Base-by-base conservation (phyloP, 1,140 invertebrate species). In the Pissodes strobi region DNA sequence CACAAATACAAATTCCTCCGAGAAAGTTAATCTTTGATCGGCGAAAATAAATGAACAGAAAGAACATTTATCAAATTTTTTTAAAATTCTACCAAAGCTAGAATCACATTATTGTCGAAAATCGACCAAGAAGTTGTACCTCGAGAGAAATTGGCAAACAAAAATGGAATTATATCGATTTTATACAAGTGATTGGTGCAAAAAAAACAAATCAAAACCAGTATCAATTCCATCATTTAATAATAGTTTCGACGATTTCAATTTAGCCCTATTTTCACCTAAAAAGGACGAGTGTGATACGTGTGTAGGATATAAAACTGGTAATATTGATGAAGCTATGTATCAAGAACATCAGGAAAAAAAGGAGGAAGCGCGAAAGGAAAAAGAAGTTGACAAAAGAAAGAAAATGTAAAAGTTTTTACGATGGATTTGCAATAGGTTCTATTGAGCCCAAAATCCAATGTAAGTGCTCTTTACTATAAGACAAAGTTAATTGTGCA, bases 111-210 rank as follows among this genome's bases (percentile, higher is more conserved):
- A n/a, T n/a, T n/a, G n/a, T n/a, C n/a, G n/a, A n/a, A n/a, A n/a
- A n/a, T n/a, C n/a, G n/a, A 66, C 63, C 30, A 52, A 55, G 19
- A 72, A 74, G 62, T 62, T 68, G 52, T 72, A 72, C 64, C 22
- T 72, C 51, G 69, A 75, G 60, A 69, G 67, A 23, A 59, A 63
- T 6, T 71, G 67, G 57, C 59, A 70, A 52, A 66, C 56, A 30
- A 71, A 75, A 69, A 41, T 45, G 22, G 59, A 73, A 55, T 38
- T 73, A 18, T 75, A 72, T 58, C 41, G 30, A 43, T 21, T 69
- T 15, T 74, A 72, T 48, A 61, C 65, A 66, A 45, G 70, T 45
- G 62, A 66, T 17, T 66, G 64, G 56, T 60, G 62, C 34, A 13
- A 19, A 52, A 22, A 58, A 48, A 18, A 68, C 8, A 64, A 67